Evolutionary conservation across 30 jellyfish, hydroid and myxozoan species (phyloP).

Genomic region (Cassiopea xamachana): DNA sequence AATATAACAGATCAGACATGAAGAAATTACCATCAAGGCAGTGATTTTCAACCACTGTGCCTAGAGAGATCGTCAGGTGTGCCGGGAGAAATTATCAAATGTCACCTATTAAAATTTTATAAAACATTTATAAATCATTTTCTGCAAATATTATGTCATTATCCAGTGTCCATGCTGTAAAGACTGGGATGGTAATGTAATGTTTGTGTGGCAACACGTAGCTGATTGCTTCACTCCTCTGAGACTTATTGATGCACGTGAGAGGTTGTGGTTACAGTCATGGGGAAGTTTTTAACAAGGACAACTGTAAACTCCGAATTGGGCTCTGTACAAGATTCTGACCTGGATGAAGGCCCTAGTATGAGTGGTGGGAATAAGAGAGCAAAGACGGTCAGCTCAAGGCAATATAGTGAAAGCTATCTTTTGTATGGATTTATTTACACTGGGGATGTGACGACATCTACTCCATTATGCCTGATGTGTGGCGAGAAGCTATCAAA

Average conservation of each 20-base stretch:
- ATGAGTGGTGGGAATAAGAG: background rate
- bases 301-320: background rate
- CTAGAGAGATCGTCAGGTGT: background rate
- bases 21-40: background rate
- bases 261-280: background rate
- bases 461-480: background rate
- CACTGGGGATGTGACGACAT: background rate
- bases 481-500: background rate
- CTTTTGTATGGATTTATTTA: background rate
- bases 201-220: too few relatives aligned
- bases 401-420: background rate
- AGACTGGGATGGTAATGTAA: too few relatives aligned
- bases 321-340: background rate
- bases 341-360: background rate
- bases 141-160: background rate
- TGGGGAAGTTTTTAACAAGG: background rate
- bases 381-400: background rate
- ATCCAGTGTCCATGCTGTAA: background rate
- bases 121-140: background rate
- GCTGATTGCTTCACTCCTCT: too few relatives aligned
- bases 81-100: background rate
- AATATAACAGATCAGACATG: too few relatives aligned
- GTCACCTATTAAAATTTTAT: background rate
- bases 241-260: background rate
- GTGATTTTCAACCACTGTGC: background rate